A percentile compares a stretch with the other conserved stretches of the same genome.
Conservation (phyloP, 2,888 invertebrate genomes). For the Acleris emargana region DNA sequence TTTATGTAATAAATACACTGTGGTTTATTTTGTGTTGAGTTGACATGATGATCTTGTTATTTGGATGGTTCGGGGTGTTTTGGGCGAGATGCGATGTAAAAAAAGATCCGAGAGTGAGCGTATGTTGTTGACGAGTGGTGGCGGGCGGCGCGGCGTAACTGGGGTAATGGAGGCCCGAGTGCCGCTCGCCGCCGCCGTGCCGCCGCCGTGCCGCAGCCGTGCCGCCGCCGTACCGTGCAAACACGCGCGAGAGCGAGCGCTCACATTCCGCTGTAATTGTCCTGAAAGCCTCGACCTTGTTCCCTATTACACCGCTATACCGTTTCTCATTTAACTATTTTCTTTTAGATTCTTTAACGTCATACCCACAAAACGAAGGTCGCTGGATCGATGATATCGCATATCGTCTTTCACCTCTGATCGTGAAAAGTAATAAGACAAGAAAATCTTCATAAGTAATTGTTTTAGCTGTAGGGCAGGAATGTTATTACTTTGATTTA, state of each 20-base stretch:
- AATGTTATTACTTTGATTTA: too few species aligned
- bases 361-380: neutral
- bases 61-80: conserved; percentile 16
- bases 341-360: conserved; percentile 3
- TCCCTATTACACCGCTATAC: conserved; percentile 23
- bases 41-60: neutral
- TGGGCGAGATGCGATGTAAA: conserved; percentile 5
- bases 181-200: conserved; percentile 23
- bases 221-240: conserved; percentile 1
- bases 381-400: conserved; percentile 4
- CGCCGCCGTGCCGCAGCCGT: neutral
- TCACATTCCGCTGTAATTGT: conserved; percentile 66
- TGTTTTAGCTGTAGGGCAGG: conserved; percentile 5
- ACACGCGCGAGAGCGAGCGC: conserved; percentile 40
- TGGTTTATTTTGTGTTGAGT: neutral
- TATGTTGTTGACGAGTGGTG: conserved; percentile 40
- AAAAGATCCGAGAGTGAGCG: conserved; percentile 38
- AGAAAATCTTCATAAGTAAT: neutral
- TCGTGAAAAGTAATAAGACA: neutral
- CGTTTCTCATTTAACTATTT: conserved; percentile 18
- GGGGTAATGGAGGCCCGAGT: conserved; percentile 45
- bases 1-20: conserved; percentile 10
- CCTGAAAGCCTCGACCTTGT: conserved; percentile 61
- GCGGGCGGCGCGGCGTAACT: conserved; percentile 36
- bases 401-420: neutral